A percentile compares a stretch with the other conserved stretches of the same genome.
These are phyloP conservation scores for Spheniscus humboldti DNA, from an alignment of 2,797 vertebrate genomes.

Conservation along the genomic window DNA sequence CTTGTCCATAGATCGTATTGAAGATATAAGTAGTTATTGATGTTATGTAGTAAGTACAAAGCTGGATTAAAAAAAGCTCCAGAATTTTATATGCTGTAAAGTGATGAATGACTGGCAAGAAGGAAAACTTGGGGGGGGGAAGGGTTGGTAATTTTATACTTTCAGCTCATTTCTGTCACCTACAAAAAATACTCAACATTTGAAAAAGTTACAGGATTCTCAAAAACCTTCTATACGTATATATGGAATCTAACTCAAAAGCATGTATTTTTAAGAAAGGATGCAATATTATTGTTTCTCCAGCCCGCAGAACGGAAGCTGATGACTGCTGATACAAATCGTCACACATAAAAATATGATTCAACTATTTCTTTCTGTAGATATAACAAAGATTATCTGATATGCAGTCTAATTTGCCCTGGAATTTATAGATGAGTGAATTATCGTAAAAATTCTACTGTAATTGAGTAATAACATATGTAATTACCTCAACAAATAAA, in stretches of 20 bases:
- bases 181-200: background rate
- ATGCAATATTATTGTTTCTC: background rate
- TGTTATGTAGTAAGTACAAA: background rate
- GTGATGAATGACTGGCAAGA: background rate
- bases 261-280: background rate
- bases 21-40: conserved; percentile 33
- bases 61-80: background rate
- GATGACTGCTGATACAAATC: background rate
- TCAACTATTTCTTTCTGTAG: background rate
- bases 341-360: background rate
- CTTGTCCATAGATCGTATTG: background rate
- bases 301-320: background rate
- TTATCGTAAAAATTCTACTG: conserved; percentile 26
- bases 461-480: conserved; percentile 47
- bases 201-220: background rate
- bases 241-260: background rate
- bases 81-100: background rate
- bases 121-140: background rate
- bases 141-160: background rate
- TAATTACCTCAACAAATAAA: conserved; percentile 60
- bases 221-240: background rate
- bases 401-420: background rate
- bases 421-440: conserved; percentile 45
- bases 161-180: background rate
- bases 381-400: background rate